Base-by-base conservation (phyloP, 2,113 vertebrate species). In the Ochotona curzoniae region DNA sequence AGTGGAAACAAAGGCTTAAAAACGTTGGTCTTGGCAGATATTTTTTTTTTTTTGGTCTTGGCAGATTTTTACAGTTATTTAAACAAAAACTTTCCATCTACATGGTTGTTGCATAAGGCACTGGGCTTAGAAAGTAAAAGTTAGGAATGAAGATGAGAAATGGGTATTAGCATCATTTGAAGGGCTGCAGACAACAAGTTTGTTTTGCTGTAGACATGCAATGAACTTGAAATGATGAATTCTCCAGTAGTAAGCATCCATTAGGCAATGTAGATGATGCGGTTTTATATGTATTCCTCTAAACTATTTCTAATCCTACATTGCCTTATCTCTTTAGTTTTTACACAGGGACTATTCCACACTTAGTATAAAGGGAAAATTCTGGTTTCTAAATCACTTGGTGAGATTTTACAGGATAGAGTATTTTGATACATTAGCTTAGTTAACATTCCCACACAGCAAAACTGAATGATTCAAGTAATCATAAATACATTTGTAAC, bases 381-480 rank as follows among this genome's bases (percentile, higher is more conserved):
- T 84, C 44, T 63, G 18, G 20, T 74, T 90, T 84, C n/a, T 75
- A 86, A 89, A 83, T 57, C 20, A 91, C 5, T 79, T 83, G 61
- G 12, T 25, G 63, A 74, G 60, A 49, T 18, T 78, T 89, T 54
- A 38, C 67, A 63, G 26, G 60, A 70, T 76, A 8, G 83, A 93
- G 60, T 57, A 47, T 57, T 75, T 82, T 74, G 32, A 80, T 73
- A 49, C 21, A 26, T 70, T 30, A 28, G 35, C 30, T 82, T 64
- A 85, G 57, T 25, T 79, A 83, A 64, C 67, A 88, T 84, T 83
- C 69, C 61, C 30, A 84, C 17, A 32, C 66, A 92, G 71, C 57
- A 60, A 64, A 85, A 87, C 38, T n/a, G 1, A 89, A 92, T 74
- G 69, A 35, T 32, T 20, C 44, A 76, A 74, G 23, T 10, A 78